Conservation (phyloP, 2,888 invertebrate genomes). For the Chymomyza fuscimana region DNA sequence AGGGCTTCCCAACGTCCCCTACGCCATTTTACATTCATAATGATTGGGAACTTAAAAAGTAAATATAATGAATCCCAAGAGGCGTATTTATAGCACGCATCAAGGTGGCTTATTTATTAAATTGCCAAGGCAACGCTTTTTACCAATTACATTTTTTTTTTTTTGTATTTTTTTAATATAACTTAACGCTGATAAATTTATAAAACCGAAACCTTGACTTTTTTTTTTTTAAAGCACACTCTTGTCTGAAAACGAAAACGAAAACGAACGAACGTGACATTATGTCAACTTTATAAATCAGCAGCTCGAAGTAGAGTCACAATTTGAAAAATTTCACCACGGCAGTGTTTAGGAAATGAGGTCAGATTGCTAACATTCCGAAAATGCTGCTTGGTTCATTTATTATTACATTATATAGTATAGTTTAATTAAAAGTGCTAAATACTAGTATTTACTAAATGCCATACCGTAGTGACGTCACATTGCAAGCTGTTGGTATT, state of each 20-base stretch:
- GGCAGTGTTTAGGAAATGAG: neutral
- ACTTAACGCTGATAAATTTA: no score
- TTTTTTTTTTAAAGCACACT: neutral
- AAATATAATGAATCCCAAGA: no score
- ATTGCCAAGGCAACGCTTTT: no score
- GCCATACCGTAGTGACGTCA: neutral
- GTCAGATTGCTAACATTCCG: neutral
- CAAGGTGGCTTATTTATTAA: no score
- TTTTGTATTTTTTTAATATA: no score
- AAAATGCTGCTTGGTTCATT: neutral
- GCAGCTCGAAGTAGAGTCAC: neutral
- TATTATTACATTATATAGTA: no score
- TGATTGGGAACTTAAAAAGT: no score
- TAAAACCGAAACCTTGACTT: no score
- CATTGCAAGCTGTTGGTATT: neutral
- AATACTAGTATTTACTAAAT: neutral
- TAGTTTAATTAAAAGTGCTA: neutral
- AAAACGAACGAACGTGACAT: neutral
- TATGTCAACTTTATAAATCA: neutral
- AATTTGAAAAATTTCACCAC: neutral
- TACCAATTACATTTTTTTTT: no score
- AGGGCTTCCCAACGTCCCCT: no score
- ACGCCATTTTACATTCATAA: no score
- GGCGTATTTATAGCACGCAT: no score
- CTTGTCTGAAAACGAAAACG: neutral